phyloP scores from a whole-genome alignment of 2,113 vertebrate species.

The Entosphenus tridentatus region DNA sequence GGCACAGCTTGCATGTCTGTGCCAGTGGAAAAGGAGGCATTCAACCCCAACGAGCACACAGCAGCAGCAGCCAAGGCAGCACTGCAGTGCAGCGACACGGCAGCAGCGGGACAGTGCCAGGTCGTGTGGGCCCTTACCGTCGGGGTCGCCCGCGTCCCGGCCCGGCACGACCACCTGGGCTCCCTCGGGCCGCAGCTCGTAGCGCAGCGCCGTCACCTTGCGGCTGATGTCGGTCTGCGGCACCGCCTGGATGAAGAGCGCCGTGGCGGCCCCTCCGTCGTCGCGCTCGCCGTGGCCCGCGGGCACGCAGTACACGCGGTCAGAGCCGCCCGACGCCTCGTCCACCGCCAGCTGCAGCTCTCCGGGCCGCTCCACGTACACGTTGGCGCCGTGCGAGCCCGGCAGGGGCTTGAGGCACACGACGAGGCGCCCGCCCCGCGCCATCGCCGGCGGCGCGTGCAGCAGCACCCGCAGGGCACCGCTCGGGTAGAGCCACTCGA shows the following conservation, averaged over 20 bases:
- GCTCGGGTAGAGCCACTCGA: slow-evolving; percentile 32
- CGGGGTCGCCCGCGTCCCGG: too few species aligned
- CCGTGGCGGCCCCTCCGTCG: slow-evolving; percentile 29
- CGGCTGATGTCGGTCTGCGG: slow-evolving; percentile 22
- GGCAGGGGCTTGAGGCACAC: slow-evolving; percentile 30
- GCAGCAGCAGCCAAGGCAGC: too few species aligned
- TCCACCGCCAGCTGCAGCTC: slow-evolving; percentile 23
- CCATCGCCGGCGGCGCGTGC: slow-evolving; percentile 26
- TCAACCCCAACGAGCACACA: too few species aligned
- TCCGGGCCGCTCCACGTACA: slow-evolving; percentile 24
- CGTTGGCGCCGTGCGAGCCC: slow-evolving; percentile 23
- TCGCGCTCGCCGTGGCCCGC: slow-evolving; percentile 11
- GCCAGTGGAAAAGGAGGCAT: too few species aligned
- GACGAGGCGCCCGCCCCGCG: slow-evolving; percentile 10
- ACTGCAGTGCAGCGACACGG: too few species aligned
- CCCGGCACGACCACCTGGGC: too few species aligned
- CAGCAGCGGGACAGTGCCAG: too few species aligned
- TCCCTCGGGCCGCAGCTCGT: slow-evolving; percentile 22
- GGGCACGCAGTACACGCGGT: slow-evolving; percentile 29
- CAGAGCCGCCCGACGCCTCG: slow-evolving; percentile 11
- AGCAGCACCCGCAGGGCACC: slow-evolving; percentile 28
- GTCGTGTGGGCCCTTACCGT: too few species aligned
- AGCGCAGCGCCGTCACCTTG: slow-evolving; percentile 29
- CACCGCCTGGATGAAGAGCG: slow-evolving; percentile 35
- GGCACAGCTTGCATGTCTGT: too few species aligned